These are phyloP conservation scores for Philereme transversata DNA, from an alignment of 2,888 invertebrate species.

Conservation along the genomic window DNA sequence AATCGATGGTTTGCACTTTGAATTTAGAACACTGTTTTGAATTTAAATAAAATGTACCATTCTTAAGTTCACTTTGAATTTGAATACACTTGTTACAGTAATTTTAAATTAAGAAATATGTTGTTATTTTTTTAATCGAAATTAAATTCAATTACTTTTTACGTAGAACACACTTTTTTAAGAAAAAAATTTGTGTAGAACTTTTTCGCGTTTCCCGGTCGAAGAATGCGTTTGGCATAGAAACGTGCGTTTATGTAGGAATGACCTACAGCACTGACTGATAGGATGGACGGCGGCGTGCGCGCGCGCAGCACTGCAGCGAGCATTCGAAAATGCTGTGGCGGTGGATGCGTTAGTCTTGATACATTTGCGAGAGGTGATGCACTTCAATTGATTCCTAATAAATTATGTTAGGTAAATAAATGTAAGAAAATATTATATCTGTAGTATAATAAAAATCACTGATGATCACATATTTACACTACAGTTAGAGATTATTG, in stretches of 20 bases:
- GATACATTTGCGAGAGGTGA: constrained; percentile 40
- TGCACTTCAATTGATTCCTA: no score
- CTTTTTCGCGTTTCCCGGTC: not conserved
- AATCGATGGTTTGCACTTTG: not conserved
- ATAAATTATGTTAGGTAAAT: no score
- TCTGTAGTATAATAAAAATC: no score
- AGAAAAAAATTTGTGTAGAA: constrained; percentile 9
- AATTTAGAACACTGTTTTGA: constrained; percentile 6
- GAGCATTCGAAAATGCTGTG: constrained; percentile 57
- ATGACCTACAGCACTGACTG: constrained; percentile 71
- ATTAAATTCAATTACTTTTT: not conserved
- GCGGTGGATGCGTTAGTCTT: constrained; percentile 36
- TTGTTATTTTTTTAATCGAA: not conserved
- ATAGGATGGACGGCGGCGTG: constrained; percentile 55
- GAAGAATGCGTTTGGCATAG: constrained; percentile 13
- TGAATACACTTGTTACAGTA: constrained; percentile 1
- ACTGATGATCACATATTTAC: no score
- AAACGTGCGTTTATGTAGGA: constrained; percentile 52
- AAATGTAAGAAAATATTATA: no score
- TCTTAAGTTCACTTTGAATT: constrained; percentile 8
- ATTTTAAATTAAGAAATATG: not conserved
- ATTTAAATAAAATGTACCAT: no score
- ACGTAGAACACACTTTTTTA: not conserved
- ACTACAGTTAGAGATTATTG: no score
- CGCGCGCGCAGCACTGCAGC: constrained; percentile 55